Base-by-base conservation (phyloP, 2,888 invertebrate genomes). In the Pterostichus madidus region DNA sequence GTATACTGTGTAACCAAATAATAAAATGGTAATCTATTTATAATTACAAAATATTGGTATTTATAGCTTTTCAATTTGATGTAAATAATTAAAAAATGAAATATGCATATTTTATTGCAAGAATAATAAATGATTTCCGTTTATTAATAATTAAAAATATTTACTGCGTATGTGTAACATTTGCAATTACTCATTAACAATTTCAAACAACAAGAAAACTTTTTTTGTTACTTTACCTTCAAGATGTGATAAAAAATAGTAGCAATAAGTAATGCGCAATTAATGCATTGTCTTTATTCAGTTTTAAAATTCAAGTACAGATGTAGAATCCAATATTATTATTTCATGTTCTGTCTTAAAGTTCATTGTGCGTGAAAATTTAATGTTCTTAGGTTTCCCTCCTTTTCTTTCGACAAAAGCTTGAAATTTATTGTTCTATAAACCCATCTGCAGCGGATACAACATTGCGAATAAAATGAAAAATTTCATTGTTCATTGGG, bases 361-460 rank as follows among this genome's bases (percentile, higher is more conserved):
- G n/a, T 64, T 64, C 35, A 64, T 64, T 64, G 64, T 35, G 64
- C 32, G 64, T 64, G 64, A 64, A 64, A 35, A 64, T 64, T 35
- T 64, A 35, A 35, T 35, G 13, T 64, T 13, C 35, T 6, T 64
- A 11, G 35, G 7, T 64, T 64, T 32, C 11, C 17, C 31, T 59
- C 31, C 10, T 24, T 24, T 35, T 64, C 64, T 64, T 64, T 64
- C n/a, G 13, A 35, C 64, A 64, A 64, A 64, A 64, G 59, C 59
- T 17, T 17, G 5, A 59, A 59, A 59, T 59, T 59, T 31, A 59
- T 59, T 59, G 59, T 59, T 59, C 59, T 59, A 8, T 59, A 59
- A 59, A 59, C 17, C 11, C 10, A 24, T 56, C 53, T 10, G 31
- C 24, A 56, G 10, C 11, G 59, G 24, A 59, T 24, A 59, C 39